Base-by-base conservation (phyloP, 1,140 invertebrate genomes). In the Ceratina japonica region DNA sequence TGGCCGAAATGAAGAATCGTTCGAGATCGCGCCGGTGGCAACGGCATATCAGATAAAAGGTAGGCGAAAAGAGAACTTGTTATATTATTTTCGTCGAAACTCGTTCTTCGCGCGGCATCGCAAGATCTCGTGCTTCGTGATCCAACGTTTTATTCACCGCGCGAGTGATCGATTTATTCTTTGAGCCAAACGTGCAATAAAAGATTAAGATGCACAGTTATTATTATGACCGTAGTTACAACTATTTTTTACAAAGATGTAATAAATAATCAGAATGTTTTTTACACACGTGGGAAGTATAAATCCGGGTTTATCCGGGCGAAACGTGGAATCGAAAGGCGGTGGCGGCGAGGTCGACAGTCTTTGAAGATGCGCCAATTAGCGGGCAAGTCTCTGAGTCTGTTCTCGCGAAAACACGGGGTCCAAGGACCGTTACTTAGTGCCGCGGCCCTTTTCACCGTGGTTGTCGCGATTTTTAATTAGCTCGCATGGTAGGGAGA, bases 291-390 rank as follows among this genome's bases (percentile, higher is more conserved):
- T 31, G 27, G 27, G 4, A 31, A 4, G 27, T 31, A 31, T 31
- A 31, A 31, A 31, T 31, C 27, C 27, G 27, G 27, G 27, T 31
- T 31, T 31, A 31, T 4, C 27, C 27, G 27, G 4, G 27, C 27
- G 18, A 64, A 56, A 61, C 18, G 52, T 27, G 49, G 44, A 49
- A 69, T 56, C 15, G 44, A 15, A 22, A 71, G 8, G 12, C 37
- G 37, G 51, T 64, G 58, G 49, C 7, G 27, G 49, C 12, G 37
- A 58, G 69, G 51, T 52, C 59, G 65, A 73, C 61, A 22, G 70
- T 75, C 79, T 79, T 82, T 76, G 66, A 78, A 85, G 83, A 85
- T 70, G 71, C 61, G 68, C 83, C 75, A 85, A 85, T 85, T 85
- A 85, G 84, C 66, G 69, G 59, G 58, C 64, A 52, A 51, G 27